Conservation (phyloP, 1,140 invertebrate genomes). For the Mylabris phalerata region DNA sequence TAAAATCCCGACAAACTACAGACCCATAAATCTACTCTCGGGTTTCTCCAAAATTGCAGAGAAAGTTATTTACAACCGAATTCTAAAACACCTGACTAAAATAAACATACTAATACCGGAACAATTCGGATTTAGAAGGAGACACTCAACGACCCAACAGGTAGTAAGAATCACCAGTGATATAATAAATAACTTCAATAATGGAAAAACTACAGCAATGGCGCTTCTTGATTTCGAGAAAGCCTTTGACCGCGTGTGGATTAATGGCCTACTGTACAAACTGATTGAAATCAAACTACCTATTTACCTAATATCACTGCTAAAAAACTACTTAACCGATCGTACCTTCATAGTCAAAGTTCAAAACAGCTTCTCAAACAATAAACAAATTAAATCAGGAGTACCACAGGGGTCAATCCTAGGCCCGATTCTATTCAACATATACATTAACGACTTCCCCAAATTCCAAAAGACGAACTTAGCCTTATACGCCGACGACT, state of each 20-base stretch:
- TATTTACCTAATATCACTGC: conserved; percentile 21
- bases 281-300: conserved; percentile 16
- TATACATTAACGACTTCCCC: conserved; percentile 22
- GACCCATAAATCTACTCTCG: not conserved
- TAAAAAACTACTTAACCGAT: conserved; percentile 25
- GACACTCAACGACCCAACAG: too few relatives aligned
- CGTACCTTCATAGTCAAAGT: conserved; percentile 27
- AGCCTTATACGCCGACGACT: too few relatives aligned
- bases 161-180: too few relatives aligned
- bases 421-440: conserved; percentile 16
- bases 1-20: conserved; percentile 7
- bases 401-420: conserved; percentile 16
- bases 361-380: conserved; percentile 12
- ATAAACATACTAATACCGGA: not conserved
- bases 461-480: too few relatives aligned
- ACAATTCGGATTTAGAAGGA: not conserved
- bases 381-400: conserved; percentile 8
- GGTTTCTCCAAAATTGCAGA: not conserved
- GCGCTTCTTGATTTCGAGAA: not conserved
- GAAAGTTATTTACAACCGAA: not conserved
- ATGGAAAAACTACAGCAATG: not conserved
- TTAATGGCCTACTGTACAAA: conserved; percentile 33
- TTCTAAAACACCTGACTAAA: too few relatives aligned
- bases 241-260: conserved; percentile 37
- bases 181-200: not conserved